Evolutionary conservation across 2,888 invertebrate genomes (phyloP), one percentile per base, ranked within the genome.

Genomic region (Caenorhabditis virilis): DNA sequence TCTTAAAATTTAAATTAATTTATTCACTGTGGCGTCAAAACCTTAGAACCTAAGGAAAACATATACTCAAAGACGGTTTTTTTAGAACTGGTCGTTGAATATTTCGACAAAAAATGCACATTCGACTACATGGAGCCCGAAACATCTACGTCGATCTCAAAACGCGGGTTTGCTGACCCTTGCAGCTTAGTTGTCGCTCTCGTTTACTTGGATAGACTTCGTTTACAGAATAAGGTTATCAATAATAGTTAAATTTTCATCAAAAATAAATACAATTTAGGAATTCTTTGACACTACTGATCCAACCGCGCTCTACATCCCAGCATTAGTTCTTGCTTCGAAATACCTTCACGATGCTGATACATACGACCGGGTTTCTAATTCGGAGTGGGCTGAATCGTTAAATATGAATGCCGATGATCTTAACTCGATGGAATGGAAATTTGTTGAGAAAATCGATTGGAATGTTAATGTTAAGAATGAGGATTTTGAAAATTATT

Each of bases 281-380:
- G 89, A 90, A 74, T 95, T 93, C 85, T 88, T 95, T 65, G 88
- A 89, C 76, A 87, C 88, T 78, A 89, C 92, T 48, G 89, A 91
- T 27, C 93, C 95, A 15, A 50, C 92, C 27, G 93, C 95, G 84
- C 88, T 97, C 60, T 95, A 95, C 85, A 88, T 97, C 58, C 91
- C 95, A 67, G 93, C 95, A 59, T 87, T 95, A 89, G 95, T 93
- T 91, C 90, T 95, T 78, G 94, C 95, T 53, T 93, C 92, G 80
- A 97, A 97, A 87, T 95, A 92, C 85, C 86, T 93, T 76, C 91
- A 94, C 85, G 93, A 94, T 80, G 91, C 92, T 80, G 93, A 93
- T 38, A 91, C 92, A 83, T 90, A 91, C 69, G 93, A 93, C 36
- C 46, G 73, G 5, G 72, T 71, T n/a, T 56, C 73, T 83, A 90